phyloP scores from a whole-genome alignment of 2,888 invertebrate species.

The Mythimna albipuncta region DNA sequence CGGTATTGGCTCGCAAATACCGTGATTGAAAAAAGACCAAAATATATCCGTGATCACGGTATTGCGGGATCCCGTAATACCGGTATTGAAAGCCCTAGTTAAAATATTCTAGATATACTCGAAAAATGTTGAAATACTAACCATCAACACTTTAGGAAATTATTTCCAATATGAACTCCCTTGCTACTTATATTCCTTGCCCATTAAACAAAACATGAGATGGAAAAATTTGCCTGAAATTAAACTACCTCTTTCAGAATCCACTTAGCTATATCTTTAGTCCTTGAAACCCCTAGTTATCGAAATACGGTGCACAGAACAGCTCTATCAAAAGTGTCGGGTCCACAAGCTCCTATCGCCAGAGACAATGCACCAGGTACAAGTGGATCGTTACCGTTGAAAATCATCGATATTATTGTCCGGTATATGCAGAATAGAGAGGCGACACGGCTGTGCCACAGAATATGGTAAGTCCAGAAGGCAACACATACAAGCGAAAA shows the following conservation, averaged over 20 bases:
- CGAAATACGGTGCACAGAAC: constrained; percentile 1
- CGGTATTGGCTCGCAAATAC: too few relatives aligned
- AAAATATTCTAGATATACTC: too few relatives aligned
- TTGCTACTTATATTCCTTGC: too few relatives aligned
- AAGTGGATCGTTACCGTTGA: constrained; percentile 85
- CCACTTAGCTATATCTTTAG: not conserved
- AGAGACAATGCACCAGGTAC: constrained; percentile 80
- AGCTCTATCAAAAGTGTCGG: not conserved
- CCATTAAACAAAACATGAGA: too few relatives aligned
- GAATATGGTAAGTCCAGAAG: constrained; percentile 3
- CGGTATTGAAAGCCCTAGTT: too few relatives aligned
- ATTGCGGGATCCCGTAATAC: too few relatives aligned
- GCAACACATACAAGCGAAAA: not conserved
- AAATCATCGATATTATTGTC: constrained; percentile 83
- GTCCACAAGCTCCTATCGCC: constrained; percentile 64
- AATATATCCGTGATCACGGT: too few relatives aligned
- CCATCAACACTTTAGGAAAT: too few relatives aligned
- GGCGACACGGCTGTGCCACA: constrained; percentile 14
- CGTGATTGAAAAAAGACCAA: too few relatives aligned
- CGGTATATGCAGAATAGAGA: constrained; percentile 71
- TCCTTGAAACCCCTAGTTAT: not conserved
- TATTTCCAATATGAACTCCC: too few relatives aligned
- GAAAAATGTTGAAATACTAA: not conserved
- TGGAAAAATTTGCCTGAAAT: not conserved
- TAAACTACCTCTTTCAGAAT: not conserved